Base-by-base conservation (phyloP, 2,888 invertebrate genomes). In the Platypus cylindrus region DNA sequence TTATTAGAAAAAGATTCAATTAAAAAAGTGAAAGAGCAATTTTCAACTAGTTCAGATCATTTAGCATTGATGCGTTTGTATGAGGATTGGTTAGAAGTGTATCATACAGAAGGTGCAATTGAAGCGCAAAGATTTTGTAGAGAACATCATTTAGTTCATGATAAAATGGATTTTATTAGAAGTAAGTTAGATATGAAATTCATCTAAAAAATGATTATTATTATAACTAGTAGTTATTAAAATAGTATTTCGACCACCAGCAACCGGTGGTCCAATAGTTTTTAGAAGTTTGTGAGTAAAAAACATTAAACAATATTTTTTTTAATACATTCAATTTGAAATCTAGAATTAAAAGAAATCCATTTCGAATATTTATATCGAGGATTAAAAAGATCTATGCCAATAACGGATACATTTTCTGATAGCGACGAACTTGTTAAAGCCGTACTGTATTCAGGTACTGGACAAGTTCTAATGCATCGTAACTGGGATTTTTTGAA, bases 41-140 rank as follows among this genome's bases (percentile, higher is more conserved):
- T 61, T 53, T 70, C 65, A 35, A 38, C 59, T 0, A 62, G 60
- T 0, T 79, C 78, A 3, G 80, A 80, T 53, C 77, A 79, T 55
- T 50, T 70, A 9, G 71, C 77, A 0, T 30, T 75, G 9, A 65
- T 71, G 47, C 58, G 66, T 54, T 50, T 78, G 5, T 71, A 69
- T 41, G 59, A 65, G 7, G 63, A 70, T 34, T 76, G 68, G 62
- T 60, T 68, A 14, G 51, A 58, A 1, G 44, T 49, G 4, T 30
- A 50, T 1, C 47, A 55, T 1, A 50, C 57, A n/a, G 45, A 46
- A 0, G 59, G 61, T 0, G 37, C 48, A 27, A 13, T 34, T 1
- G 49, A 38, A 0, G 53, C 56, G 0, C 56, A 60, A 3, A 40
- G 39, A 1, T 73, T 69, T 60, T 71, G 71, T 44, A 46, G 55